These are phyloP conservation scores for Punctoribates punctum DNA, from an alignment of 2,888 invertebrate genomes.

Conservation along the genomic window DNA sequence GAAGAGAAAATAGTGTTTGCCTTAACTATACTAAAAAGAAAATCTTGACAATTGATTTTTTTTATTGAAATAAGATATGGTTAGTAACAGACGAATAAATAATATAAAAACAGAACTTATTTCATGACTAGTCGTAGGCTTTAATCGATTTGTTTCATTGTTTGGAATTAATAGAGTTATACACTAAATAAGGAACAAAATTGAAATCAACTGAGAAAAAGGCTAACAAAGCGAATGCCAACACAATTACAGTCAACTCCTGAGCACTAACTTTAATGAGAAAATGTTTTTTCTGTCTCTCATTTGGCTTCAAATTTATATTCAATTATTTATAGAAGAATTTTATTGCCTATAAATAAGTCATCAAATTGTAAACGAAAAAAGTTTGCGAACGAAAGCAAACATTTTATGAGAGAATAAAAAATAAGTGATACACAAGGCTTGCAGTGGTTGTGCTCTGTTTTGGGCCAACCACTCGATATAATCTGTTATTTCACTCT, in stretches of 20 bases:
- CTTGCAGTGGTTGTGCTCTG: neutral
- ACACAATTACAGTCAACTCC: neutral
- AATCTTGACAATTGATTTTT: conserved; percentile 10
- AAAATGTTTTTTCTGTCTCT: neutral
- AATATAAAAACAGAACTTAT: neutral
- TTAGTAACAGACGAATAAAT: neutral
- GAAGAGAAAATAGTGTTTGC: neutral
- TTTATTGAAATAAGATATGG: conserved; percentile 19
- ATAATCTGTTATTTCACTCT: neutral
- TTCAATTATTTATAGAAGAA: neutral
- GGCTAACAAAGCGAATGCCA: neutral
- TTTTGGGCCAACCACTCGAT: no score
- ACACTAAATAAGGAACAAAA: neutral
- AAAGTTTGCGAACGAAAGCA: neutral
- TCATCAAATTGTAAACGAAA: neutral
- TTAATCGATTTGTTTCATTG: conserved; percentile 23
- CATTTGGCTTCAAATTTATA: neutral
- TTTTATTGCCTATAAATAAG: conserved; percentile 7
- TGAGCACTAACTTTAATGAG: neutral
- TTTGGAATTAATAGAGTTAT: conserved; percentile 2
- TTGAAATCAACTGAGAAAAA: neutral
- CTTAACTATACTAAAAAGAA: neutral
- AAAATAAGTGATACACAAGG: conserved; percentile 7
- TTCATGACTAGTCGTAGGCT: neutral
- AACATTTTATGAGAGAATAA: neutral